Conservation (phyloP, 1,140 invertebrate species). For the Rhyzopertha dominica region DNA sequence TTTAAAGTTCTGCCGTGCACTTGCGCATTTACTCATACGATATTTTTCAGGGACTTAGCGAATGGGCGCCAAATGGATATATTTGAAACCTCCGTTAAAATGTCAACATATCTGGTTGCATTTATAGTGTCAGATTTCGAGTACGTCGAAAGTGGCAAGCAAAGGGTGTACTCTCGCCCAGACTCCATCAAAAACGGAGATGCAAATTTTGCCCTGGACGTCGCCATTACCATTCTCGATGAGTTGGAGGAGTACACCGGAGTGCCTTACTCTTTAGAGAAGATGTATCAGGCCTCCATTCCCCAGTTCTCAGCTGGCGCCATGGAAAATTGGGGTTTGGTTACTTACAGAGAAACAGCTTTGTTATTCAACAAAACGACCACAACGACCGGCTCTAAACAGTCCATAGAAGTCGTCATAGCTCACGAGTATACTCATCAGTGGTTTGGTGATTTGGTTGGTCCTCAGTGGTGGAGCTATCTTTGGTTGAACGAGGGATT, state of each 20-base stretch:
- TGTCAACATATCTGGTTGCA: no score
- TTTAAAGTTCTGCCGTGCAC: slow-evolving; percentile 2
- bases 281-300: slow-evolving; percentile 61
- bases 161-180: no score
- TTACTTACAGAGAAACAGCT: slow-evolving; percentile 59
- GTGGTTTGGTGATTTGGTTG: slow-evolving; percentile 68
- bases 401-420: slow-evolving; percentile 51
- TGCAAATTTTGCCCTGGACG: no score
- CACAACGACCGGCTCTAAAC: slow-evolving; percentile 43
- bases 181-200: no score
- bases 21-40: neutral
- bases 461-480: slow-evolving; percentile 48
- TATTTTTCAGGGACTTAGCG: neutral
- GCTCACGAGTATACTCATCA: slow-evolving; percentile 60
- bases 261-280: no score
- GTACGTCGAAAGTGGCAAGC: no score
- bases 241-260: no score
- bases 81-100: no score
- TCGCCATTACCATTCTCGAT: no score
- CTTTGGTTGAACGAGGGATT: slow-evolving; percentile 49
- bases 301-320: slow-evolving; percentile 75
- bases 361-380: slow-evolving; percentile 52
- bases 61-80: no score
- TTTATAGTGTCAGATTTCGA: no score
- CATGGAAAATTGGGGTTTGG: slow-evolving; percentile 79